Evolutionary conservation across 53 echinoderm and acorn worm species (phyloP).

Genomic region (Paelopatides confundens): DNA sequence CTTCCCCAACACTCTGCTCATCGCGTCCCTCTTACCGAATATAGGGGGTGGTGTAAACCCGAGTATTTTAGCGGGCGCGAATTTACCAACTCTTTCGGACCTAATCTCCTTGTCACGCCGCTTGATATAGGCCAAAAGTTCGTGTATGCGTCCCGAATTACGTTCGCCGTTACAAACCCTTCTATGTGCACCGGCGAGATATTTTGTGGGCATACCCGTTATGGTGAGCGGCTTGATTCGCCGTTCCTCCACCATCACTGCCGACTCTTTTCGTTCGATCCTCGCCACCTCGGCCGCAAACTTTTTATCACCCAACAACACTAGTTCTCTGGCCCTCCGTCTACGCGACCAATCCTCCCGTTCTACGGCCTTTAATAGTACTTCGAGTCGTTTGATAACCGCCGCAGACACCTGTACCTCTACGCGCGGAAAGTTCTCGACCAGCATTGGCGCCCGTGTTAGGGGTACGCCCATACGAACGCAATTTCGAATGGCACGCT

Average conservation of each 20-base stretch:
- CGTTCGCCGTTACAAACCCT: not conserved
- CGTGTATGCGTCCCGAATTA: not conserved
- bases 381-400: not conserved
- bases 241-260: too few species aligned
- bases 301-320: not conserved
- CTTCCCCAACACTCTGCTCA: not conserved
- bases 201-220: not conserved
- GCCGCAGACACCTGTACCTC: not conserved
- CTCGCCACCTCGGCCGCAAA: not conserved
- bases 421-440: not conserved
- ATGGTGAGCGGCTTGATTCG: not conserved
- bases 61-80: not conserved
- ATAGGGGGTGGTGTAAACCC: not conserved
- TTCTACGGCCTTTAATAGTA: not conserved
- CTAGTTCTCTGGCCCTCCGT: not conserved
- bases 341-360: not conserved
- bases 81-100: not conserved
- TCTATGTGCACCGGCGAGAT: not conserved
- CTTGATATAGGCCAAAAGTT: not conserved
- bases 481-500: not conserved
- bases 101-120: not conserved
- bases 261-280: not conserved
- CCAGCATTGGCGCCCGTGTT: not conserved
- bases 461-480: not conserved
- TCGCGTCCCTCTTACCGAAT: not conserved